Base-by-base conservation (phyloP, 2,888 invertebrate species). In the Dryobotodes eremita region DNA sequence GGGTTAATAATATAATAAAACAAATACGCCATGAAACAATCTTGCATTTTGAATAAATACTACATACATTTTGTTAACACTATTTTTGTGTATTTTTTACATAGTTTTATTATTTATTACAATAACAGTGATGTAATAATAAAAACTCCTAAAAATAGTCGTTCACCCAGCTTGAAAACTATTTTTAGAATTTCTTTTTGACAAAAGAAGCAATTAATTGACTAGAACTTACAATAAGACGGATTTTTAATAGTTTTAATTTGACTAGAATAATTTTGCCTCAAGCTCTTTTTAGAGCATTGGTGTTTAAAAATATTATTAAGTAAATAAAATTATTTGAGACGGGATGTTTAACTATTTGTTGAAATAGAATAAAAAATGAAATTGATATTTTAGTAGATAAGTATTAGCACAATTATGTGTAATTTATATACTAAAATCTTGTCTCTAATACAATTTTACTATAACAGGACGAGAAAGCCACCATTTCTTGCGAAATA, bases 141-240 rank as follows among this genome's bases (percentile, higher is more conserved):
- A 64, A 77, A 82, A 89, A 88, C 81, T 81, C 64, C 79, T 86
- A 90, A 92, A 93, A 93, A 92, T 88, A 89, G 91, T 91, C 91
- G 89, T 85, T 89, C 93, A 92, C 96, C 96, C 96, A 96, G 96
- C 96, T 94, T 92, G 92, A 90, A 91, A 92, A 93, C 92, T 90
- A 91, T 92, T 92, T 92, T 92, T 88, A 90, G 88, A 79, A 86
- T 89, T 88, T 85, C 0, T 20, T 68, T 75, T 71, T 71, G 70
- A 78, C 73, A 75, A 89, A 76, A 72, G 20, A 76, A 84, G 80
- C 75, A 75, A 10, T 71, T 90, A 90, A 90, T 91, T 94, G 92
- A 94, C 93, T 92, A 93, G 91, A 83, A 86, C 31, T 36, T 7
- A 42, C 53, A 42, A 53, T 42, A 82, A 89, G 86, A 90, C 84